Base-by-base conservation (phyloP, 2,888 invertebrate species). In the Synanthedon andrenaeformis region DNA sequence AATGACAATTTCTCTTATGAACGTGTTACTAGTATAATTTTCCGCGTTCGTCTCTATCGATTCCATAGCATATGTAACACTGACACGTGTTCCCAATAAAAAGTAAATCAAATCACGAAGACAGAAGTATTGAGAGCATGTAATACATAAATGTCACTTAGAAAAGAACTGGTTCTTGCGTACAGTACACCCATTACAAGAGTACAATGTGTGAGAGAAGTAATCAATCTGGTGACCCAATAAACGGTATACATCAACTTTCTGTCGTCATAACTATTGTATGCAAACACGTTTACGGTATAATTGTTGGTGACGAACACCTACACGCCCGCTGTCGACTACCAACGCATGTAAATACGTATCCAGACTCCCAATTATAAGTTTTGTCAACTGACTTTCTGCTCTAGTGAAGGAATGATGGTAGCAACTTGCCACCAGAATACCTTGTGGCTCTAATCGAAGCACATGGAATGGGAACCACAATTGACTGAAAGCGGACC, bases 151-250 rank as follows among this genome's bases (percentile, higher is more conserved):
- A 49, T 49, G 49, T 49, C 49, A 49, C 23, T 17, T 23, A 49
- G 12, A 23, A 17, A 14, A 49, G 49, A 49, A 49, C 49, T 19
- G 23, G 49, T 49, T 49, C 49, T 49, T 45, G 45, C 17, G 49
- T 49, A 49, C 49, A 23, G 49, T 3, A 17, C 19, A 19, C 19
- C 17, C 10, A 35, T 35, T 49, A 17, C 14, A 10, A 14, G 14
- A 49, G 49, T 49, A 49, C 49, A 17, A 13, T 19, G 49, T 19
- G 23, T 10, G 49, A 59, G 23, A 49, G 49, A 59, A 59, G 62
- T 65, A 64, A 74, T 79, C 73, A 71, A 75, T 72, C 72, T 58
- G 57, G 56, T 73, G 78, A 76, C 80, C 77, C 66, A 76, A 60
- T 72, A 67, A 66, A 54, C 56, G 59, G 54, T 58, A 63, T 63